Percentiles rank a stretch among this genome's conserved stretches.
These are phyloP conservation scores for Gadopsis marmoratus DNA, from an alignment of 2,797 vertebrate genomes.

Conservation along the genomic window DNA sequence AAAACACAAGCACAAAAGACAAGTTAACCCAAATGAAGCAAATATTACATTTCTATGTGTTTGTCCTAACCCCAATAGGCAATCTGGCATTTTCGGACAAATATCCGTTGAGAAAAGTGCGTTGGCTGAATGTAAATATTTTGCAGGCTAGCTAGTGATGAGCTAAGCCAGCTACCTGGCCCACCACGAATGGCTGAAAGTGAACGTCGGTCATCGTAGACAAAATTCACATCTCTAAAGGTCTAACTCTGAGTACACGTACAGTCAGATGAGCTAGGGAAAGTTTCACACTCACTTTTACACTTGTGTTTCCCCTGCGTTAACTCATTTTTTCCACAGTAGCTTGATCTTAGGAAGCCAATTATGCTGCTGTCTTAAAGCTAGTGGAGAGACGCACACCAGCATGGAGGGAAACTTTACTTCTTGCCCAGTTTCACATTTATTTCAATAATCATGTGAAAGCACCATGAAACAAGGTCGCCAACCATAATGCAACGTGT, in stretches of 20 bases:
- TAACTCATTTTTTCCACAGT: conserved; percentile 65
- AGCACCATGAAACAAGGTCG: background rate
- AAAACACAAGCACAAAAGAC: background rate
- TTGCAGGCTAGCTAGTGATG: background rate
- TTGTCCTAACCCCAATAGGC: background rate
- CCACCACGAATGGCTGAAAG: background rate
- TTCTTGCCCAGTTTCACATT: conserved; percentile 6
- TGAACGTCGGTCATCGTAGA: no score
- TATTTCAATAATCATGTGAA: conserved; percentile 3
- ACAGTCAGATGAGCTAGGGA: background rate
- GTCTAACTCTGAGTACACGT: background rate
- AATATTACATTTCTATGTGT: background rate
- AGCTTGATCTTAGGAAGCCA: background rate
- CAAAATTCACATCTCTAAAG: background rate
- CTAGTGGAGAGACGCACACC: conserved; percentile 7
- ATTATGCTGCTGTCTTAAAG: background rate
- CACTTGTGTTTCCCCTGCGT: conserved; percentile 20
- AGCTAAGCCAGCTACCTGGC: background rate
- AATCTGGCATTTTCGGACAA: background rate
- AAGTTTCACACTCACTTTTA: background rate
- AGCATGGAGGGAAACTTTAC: conserved; percentile 33
- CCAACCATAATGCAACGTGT: background rate
- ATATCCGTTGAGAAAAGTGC: no score
- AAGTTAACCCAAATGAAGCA: background rate
- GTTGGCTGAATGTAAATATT: background rate